These are phyloP conservation scores for Loxodonta africana DNA, from an alignment of 2,113 vertebrate species.

Conservation along the genomic window DNA sequence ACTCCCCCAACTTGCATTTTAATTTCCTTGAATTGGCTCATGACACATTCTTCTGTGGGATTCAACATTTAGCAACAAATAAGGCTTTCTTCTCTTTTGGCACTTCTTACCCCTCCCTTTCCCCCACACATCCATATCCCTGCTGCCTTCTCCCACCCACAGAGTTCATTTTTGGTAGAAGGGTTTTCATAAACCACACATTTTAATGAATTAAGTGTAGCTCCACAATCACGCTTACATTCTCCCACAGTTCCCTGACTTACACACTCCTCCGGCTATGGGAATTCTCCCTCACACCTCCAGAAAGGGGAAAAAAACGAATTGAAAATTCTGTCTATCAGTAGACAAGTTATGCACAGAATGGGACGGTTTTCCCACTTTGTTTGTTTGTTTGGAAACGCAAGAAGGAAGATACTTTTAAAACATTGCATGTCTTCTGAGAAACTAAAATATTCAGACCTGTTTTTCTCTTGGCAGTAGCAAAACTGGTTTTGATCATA, in stretches of 20 bases:
- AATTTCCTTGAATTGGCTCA: conserved; percentile 69
- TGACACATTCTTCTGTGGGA: conserved; percentile 74
- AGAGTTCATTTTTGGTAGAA: conserved; percentile 77
- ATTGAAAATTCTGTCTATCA: conserved; percentile 70
- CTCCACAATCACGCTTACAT: conserved; percentile 58
- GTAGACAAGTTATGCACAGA: conserved; percentile 70
- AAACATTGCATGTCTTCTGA: conserved; percentile 59
- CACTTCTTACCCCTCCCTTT: not conserved
- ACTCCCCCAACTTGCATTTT: conserved; percentile 64
- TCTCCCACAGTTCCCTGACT: conserved; percentile 57
- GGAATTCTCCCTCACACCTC: conserved; percentile 79
- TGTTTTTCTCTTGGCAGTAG: conserved; percentile 65
- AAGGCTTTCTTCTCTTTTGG: not conserved
- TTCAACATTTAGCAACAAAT: conserved; percentile 75
- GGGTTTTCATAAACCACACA: not conserved
- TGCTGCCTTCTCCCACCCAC: conserved; percentile 73
- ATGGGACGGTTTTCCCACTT: conserved; percentile 69
- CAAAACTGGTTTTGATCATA: conserved; percentile 53
- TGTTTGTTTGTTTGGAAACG: conserved; percentile 59
- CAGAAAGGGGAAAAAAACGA: conserved; percentile 52
- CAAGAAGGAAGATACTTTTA: conserved; percentile 64
- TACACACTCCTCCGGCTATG: conserved; percentile 49
- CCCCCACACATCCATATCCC: conserved; percentile 12
- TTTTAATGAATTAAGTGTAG: conserved; percentile 78
- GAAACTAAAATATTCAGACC: conserved; percentile 53